phyloP scores from a whole-genome alignment of 2,888 invertebrate genomes.

The Marasmarcha lunaedactyla region DNA sequence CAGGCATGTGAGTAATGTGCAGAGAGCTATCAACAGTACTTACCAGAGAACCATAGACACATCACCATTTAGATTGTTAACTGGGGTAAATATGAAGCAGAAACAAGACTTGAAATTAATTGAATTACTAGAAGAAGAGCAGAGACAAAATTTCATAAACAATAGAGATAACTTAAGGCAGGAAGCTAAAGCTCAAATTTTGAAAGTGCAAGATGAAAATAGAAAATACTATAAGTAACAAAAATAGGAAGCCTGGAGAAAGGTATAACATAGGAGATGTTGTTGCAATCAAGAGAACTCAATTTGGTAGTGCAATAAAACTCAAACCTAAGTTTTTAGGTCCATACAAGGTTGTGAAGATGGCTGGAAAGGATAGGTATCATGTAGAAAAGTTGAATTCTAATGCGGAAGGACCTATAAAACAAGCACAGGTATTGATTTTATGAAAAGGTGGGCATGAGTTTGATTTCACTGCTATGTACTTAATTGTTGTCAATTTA shows the following conservation, averaged over 20 bases:
- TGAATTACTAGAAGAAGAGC: neutral
- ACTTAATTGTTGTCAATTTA: no score
- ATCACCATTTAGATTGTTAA: conserved; percentile 1
- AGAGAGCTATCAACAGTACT: neutral
- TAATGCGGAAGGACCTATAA: neutral
- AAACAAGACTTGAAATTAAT: neutral
- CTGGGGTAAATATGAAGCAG: neutral
- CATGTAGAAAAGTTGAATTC: neutral
- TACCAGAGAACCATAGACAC: neutral
- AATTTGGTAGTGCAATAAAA: conserved; percentile 7
- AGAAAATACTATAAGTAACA: neutral
- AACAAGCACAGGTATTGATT: neutral
- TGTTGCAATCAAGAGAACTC: conserved; percentile 12
- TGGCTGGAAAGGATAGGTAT: conserved; percentile 4
- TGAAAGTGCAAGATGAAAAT: conserved; percentile 11
- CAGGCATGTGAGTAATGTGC: conserved; percentile 1
- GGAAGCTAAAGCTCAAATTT: conserved; percentile 7
- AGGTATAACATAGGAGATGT: conserved; percentile 9
- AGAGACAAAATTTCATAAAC: neutral
- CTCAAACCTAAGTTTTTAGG: conserved; percentile 10
- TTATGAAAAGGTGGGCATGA: neutral
- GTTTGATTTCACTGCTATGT: no score
- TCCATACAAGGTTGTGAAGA: conserved; percentile 6
- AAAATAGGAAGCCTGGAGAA: conserved; percentile 2
- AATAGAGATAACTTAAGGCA: conserved; percentile 5